Percentiles rank a stretch among this genome's conserved stretches.
Evolutionary conservation across 1,140 invertebrate genomes (phyloP).

Genomic region (Tetramorium parvispinum): DNA sequence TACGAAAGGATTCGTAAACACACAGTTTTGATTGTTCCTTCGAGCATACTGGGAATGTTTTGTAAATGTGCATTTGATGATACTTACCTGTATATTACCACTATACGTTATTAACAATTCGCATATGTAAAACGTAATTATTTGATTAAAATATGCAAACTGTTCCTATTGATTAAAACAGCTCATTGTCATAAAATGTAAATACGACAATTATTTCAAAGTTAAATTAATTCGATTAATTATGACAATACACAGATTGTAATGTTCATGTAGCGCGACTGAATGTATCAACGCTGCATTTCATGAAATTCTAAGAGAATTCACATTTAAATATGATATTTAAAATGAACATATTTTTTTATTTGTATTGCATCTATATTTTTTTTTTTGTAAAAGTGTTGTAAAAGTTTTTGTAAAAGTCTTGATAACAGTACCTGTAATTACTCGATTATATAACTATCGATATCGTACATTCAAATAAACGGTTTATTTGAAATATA

Average conservation of each 20-base stretch:
- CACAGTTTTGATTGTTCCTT: neutral
- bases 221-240: slow-evolving; percentile 3
- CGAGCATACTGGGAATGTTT: neutral
- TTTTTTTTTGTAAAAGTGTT: slow-evolving; percentile 7
- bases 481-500: neutral
- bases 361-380: neutral
- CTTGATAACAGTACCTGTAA: neutral
- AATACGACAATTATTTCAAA: neutral
- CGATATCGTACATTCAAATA: neutral
- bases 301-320: neutral
- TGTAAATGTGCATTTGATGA: neutral
- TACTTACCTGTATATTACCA: neutral
- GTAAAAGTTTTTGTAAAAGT: slow-evolving; percentile 5
- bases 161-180: neutral
- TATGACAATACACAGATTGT: neutral
- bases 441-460: neutral
- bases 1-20: neutral
- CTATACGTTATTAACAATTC: neutral
- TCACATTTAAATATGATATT: neutral
- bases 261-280: neutral
- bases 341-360: neutral
- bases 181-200: neutral
- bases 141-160: neutral
- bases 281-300: neutral
- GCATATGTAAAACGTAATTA: neutral